These are phyloP conservation scores for Papilio xuthus DNA, from an alignment of 1,140 invertebrate genomes.

Conservation along the genomic window DNA sequence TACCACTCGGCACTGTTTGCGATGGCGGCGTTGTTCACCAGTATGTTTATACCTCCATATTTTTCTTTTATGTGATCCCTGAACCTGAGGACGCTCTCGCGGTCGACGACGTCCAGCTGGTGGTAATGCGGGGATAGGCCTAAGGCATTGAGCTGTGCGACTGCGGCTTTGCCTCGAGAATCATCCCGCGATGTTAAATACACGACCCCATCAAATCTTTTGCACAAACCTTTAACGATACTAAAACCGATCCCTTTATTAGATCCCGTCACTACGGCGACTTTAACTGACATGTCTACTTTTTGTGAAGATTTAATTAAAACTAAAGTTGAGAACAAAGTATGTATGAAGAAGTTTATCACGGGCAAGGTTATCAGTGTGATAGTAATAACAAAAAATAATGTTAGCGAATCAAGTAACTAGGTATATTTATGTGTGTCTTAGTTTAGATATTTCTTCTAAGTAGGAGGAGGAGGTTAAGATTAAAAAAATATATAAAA, in stretches of 20 bases:
- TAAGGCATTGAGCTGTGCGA: constrained; percentile 78
- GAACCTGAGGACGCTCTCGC: constrained; percentile 83
- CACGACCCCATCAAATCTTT: constrained; percentile 83
- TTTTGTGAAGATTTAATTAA: background rate
- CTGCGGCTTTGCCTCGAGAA: constrained; percentile 81
- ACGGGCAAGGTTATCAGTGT: constrained; percentile 14
- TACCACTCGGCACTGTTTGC: constrained; percentile 81
- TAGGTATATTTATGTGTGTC: background rate
- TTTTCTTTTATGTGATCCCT: constrained; percentile 82
- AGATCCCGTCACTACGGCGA: constrained; percentile 84
- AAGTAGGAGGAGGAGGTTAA: background rate
- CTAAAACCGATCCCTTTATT: constrained; percentile 90
- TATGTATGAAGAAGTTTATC: background rate
- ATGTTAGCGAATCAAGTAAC: background rate
- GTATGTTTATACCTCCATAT: constrained; percentile 89
- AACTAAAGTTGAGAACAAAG: background rate
- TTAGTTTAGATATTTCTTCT: background rate
- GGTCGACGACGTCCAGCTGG: constrained; percentile 85
- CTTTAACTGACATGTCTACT: constrained; percentile 65
- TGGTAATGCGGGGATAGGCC: constrained; percentile 83
- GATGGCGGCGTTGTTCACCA: constrained; percentile 93
- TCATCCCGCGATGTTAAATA: constrained; percentile 84
- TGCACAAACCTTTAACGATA: constrained; percentile 85
- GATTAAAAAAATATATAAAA: background rate
- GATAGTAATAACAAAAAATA: background rate